Conservation (phyloP, 2,888 invertebrate species). For the Nowickia ferox region DNA sequence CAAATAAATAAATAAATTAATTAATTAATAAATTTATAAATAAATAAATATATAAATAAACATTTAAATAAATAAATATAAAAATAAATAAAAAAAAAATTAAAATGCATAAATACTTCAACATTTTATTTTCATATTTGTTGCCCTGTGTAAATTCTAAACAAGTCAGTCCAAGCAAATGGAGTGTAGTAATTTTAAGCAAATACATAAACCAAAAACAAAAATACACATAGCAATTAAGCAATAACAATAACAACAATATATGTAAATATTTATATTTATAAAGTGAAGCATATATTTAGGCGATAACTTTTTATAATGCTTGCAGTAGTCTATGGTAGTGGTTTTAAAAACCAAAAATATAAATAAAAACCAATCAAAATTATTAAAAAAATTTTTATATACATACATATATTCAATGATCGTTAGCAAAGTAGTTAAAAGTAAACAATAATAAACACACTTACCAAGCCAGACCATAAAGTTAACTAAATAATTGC, state of each 20-base stretch:
- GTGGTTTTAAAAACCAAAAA: constrained; percentile 1
- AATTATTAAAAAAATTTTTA: constrained; percentile 24
- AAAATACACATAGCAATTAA: neutral
- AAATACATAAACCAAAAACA: constrained; percentile 30
- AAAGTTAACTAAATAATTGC: constrained; percentile 51
- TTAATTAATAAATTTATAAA: too few species aligned
- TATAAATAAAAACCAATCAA: constrained; percentile 55
- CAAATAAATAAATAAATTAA: too few species aligned
- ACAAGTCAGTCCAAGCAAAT: constrained; percentile 29
- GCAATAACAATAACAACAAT: neutral
- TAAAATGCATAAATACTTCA: neutral
- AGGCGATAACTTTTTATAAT: constrained; percentile 29
- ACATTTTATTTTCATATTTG: neutral
- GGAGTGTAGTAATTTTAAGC: constrained; percentile 42
- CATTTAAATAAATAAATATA: too few species aligned
- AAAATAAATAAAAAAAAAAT: neutral
- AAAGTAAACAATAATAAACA: constrained; percentile 30
- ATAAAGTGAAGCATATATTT: constrained; percentile 29
- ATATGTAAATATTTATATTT: neutral
- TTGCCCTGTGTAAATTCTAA: constrained; percentile 39
- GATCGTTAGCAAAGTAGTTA: neutral
- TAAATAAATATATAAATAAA: too few species aligned
- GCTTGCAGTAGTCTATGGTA: constrained; percentile 14
- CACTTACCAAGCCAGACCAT: constrained; percentile 22
- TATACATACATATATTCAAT: constrained; percentile 19